Percentiles rank a stretch among this genome's conserved stretches.
Evolutionary conservation across 35 echinoderm and acorn worm genomes (phyloP).

Genomic region (Patiria miniata): DNA sequence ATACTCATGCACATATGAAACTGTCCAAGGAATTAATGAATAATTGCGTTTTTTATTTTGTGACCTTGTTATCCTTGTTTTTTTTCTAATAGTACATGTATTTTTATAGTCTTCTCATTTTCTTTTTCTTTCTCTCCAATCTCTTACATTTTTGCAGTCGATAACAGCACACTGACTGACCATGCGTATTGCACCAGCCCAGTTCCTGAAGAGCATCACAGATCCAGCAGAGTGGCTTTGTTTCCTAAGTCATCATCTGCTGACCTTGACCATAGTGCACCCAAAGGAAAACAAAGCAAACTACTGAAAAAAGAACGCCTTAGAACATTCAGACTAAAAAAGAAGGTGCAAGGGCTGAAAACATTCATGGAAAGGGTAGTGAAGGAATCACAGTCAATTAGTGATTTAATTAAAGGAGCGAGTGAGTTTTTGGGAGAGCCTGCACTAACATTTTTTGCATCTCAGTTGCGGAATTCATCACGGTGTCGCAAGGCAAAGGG

Average conservation of each 20-base stretch:
- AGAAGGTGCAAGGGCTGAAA: not conserved
- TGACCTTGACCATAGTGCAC: not conserved
- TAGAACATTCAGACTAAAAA: not conserved
- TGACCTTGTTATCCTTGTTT: no score
- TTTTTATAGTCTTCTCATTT: no score
- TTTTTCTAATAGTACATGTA: no score
- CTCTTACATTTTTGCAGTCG: constrained; percentile 3
- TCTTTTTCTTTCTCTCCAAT: no score
- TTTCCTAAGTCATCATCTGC: not conserved
- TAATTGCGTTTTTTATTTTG: not conserved
- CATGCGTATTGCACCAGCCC: not conserved
- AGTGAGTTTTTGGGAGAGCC: constrained; percentile 20
- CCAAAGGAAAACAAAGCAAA: not conserved
- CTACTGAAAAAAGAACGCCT: not conserved
- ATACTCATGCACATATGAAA: no score
- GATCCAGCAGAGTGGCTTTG: not conserved
- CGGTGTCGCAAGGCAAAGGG: constrained; percentile 12
- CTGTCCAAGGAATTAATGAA: no score
- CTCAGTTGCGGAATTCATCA: constrained; percentile 38
- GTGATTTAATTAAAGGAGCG: constrained; percentile 24
- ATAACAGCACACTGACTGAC: not conserved
- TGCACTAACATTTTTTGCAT: constrained; percentile 41
- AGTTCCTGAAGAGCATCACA: not conserved
- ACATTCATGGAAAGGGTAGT: not conserved
- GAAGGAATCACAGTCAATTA: no score